Base-by-base conservation (phyloP, 1,140 invertebrate genomes). In the Pseudoatta argentina region DNA sequence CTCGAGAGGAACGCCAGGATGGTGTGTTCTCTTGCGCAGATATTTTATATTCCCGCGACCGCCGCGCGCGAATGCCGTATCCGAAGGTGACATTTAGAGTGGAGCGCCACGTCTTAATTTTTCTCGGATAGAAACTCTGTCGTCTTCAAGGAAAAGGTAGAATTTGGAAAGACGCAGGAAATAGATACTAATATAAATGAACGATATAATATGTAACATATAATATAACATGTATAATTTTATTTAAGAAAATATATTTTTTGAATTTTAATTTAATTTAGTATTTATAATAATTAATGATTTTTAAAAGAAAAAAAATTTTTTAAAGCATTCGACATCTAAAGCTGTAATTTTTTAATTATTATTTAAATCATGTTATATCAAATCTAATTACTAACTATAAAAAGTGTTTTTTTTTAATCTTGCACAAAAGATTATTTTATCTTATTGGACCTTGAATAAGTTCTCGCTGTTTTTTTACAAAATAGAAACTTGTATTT, bases 31-130 rank as follows among this genome's bases (percentile, higher is more conserved):
- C 66, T 89, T 66, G 82, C 73, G 59, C 55, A 48, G 88, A 89
- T 89, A 86, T 78, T 89, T 89, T 89, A 89, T 89, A 78, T 75
- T 76, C 83, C 71, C 24, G 76, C 64, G 67, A 63, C 51, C 55
- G 71, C 61, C 72, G 88, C 48, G 79, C 71, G 87, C 87, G 63
- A 12, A 77, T 85, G 73, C 82, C 77, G 78, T 57, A 44, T 14
- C 21, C 59, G 30, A 27, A 51, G 64, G 51, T 59, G 59, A 78
- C 64, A 59, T 59, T 21, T 57, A 64, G 57, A 51, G 44, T 57
- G 51, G n/a, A 18, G 27, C 64, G 86, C 78, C 88, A 86, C 90
- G 87, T 86, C 86, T 72, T 86, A 77, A 89, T 89, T 89, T 89
- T 77, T 88, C 39, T 21, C 27, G 75, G 51, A 53, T 79, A 77